Percentiles rank a stretch among this genome's conserved stretches.
Conservation (phyloP, 2,797 vertebrate genomes). For the Jordanella pulchra region DNA sequence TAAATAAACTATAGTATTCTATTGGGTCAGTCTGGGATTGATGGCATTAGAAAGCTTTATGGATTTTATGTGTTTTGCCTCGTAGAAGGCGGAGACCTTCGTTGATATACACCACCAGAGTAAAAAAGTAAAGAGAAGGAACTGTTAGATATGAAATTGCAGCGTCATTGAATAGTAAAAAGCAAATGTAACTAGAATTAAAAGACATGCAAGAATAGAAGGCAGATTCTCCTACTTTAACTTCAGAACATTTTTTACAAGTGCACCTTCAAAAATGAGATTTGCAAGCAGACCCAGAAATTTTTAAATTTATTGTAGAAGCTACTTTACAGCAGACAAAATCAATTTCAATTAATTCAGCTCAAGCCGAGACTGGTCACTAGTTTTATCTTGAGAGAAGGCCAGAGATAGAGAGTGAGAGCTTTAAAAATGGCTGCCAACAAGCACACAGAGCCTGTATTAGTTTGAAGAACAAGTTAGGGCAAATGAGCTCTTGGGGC, state of each 20-base stretch:
- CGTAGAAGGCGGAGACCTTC: conserved; percentile 33
- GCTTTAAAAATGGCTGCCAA: conserved; percentile 44
- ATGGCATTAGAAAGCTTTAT: conserved; percentile 44
- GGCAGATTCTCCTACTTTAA: conserved; percentile 12
- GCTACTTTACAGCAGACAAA: conserved; percentile 64
- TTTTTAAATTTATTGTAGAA: conserved; percentile 65
- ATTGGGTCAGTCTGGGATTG: conserved; percentile 49
- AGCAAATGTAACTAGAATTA: conserved; percentile 24
- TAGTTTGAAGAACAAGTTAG: conserved; percentile 48
- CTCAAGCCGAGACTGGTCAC: conserved; percentile 37
- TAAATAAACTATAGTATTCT: conserved; percentile 63
- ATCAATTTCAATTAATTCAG: conserved; percentile 80
- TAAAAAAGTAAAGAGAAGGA: conserved; percentile 32
- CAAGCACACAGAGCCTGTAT: conserved; percentile 35
- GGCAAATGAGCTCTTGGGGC: conserved; percentile 26
- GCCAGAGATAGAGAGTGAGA: conserved; percentile 45
- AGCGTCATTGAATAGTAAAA: conserved; percentile 33
- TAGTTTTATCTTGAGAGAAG: conserved; percentile 35
- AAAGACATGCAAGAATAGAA: conserved; percentile 4
- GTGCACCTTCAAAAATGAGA: conserved; percentile 44
- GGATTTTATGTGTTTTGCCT: conserved; percentile 48
- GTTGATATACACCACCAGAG: conserved; percentile 51
- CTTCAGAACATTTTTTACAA: conserved; percentile 33
- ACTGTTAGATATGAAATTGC: conserved; percentile 26
- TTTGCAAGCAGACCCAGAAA: conserved; percentile 40